Base-by-base conservation (phyloP, 2,113 vertebrate species). In the Paramormyrops kingsleyae region DNA sequence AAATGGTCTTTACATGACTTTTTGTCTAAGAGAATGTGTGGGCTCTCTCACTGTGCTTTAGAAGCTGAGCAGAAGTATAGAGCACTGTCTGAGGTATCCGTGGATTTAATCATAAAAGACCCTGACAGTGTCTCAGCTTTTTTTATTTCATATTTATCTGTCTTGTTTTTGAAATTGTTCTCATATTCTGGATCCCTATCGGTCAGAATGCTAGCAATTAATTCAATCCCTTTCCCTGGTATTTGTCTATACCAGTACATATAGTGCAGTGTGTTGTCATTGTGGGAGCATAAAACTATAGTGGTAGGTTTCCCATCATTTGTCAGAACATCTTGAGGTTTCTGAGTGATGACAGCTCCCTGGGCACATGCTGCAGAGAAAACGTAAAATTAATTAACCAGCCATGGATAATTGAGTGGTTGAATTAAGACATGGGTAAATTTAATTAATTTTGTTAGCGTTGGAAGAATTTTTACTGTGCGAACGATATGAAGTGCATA, bases 31-130 rank as follows among this genome's bases (percentile, higher is more conserved):
- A 49, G 44, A 8, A 44, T 74, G 59, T 24, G 6, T 49, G 46
- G 13, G 44, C 44, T 88, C 39, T 77, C 13, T 88, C n/a, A 50
- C 88, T 50, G 46, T 88, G 88, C 62, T 88, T 52, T 46, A 74
- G 59, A 74, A 50, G 88, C 88, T 10, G 88, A 66, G 49, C 88
- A 88, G 62, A 77, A 77, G n/a, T 88, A 88, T 8, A 70, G 42
- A 88, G 88, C 88, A 21, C 66, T 88, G 88, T 77, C 88, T 35
- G 42, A n/a, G n/a, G 24, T 66, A n/a, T 66, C 42, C 15, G 49
- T 21, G 44, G 9, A 5, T n/a, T 49, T 88, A 24, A 88, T 77
- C 24, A 27, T 50, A 42, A 88, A 89, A 62, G 50, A 84, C 13
- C 88, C 88, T 17, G 24, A 77, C 12, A 77, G 13, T 31, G 46